phyloP scores from a whole-genome alignment of 2,888 invertebrate species.

The Cerastis leucographa region DNA sequence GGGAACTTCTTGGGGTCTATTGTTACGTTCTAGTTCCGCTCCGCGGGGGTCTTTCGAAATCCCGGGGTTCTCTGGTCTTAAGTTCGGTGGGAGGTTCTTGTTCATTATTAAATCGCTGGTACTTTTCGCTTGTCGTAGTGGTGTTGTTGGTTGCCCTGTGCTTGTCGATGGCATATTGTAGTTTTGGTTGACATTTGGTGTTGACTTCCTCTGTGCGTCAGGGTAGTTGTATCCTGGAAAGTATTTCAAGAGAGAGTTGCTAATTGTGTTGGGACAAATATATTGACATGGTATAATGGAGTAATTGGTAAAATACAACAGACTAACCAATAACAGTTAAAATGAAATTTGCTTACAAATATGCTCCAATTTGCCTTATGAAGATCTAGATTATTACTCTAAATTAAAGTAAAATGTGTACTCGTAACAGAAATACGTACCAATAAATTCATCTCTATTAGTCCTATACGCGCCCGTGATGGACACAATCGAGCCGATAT shows the following conservation, averaged over 20 bases:
- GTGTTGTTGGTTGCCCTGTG: constrained; percentile 49
- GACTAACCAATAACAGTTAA: neutral
- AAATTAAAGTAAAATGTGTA: neutral
- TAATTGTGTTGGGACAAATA: neutral
- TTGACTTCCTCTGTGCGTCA: constrained; percentile 68
- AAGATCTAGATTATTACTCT: neutral
- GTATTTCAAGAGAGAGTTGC: neutral
- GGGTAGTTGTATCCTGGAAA: constrained; percentile 72
- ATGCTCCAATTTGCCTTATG: neutral
- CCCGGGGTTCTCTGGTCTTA: constrained; percentile 75
- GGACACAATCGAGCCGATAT: constrained; percentile 70
- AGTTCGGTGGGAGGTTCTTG: constrained; percentile 63
- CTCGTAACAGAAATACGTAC: constrained; percentile 71
- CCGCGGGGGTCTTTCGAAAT: constrained; percentile 77
- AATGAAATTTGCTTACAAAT: neutral
- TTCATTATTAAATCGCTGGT: constrained; percentile 73
- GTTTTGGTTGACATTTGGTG: constrained; percentile 70
- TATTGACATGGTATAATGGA: neutral
- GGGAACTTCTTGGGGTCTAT: constrained; percentile 38
- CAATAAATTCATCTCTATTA: constrained; percentile 80
- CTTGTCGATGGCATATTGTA: constrained; percentile 63
- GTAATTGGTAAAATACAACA: neutral
- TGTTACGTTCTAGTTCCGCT: constrained; percentile 60
- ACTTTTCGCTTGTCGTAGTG: constrained; percentile 76
- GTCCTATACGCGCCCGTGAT: constrained; percentile 82